A percentile compares a stretch with the other conserved stretches of the same genome.
These are phyloP conservation scores for Benitochromis conjunctus DNA, from an alignment of 2,113 vertebrate species.

Conservation along the genomic window DNA sequence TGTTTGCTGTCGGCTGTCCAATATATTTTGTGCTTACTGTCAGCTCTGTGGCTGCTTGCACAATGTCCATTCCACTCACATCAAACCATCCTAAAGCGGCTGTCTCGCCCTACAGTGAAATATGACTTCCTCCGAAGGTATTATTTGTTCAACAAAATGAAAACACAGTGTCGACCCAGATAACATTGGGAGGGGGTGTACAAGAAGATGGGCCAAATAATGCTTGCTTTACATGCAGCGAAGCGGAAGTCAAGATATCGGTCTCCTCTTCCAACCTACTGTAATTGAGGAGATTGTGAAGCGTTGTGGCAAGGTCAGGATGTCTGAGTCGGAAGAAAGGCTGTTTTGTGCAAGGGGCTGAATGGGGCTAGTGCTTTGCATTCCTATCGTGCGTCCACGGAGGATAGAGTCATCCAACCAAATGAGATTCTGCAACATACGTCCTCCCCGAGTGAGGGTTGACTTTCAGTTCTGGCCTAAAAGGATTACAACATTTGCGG, in stretches of 20 bases:
- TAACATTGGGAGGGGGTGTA: conserved; percentile 21
- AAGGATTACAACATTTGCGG: conserved; percentile 53
- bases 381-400: conserved; percentile 48
- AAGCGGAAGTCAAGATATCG: conserved; percentile 43
- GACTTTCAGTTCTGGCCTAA: conserved; percentile 61
- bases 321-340: conserved; percentile 53
- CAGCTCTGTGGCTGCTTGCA: conserved; percentile 9
- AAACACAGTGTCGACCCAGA: conserved; percentile 49
- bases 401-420: conserved; percentile 62
- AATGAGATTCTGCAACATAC: conserved; percentile 61
- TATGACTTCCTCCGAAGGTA: conserved; percentile 24
- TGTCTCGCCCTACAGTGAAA: conserved; percentile 20
- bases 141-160: conserved; percentile 44
- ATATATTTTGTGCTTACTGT: conserved; percentile 34
- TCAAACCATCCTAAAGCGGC: conserved; percentile 18
- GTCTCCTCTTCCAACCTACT: conserved; percentile 39
- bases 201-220: conserved; percentile 33
- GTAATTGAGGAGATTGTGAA: conserved; percentile 63
- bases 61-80: conserved; percentile 39
- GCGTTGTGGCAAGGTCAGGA: conserved; percentile 52
- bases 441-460: conserved; percentile 38
- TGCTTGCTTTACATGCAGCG: conserved; percentile 47
- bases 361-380: conserved; percentile 60
- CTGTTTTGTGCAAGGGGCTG: conserved; percentile 48
- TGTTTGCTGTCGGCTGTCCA: conserved; percentile 27